phyloP scores from a whole-genome alignment of 1,140 invertebrate genomes.

The Ditylenchus dipsaci region DNA sequence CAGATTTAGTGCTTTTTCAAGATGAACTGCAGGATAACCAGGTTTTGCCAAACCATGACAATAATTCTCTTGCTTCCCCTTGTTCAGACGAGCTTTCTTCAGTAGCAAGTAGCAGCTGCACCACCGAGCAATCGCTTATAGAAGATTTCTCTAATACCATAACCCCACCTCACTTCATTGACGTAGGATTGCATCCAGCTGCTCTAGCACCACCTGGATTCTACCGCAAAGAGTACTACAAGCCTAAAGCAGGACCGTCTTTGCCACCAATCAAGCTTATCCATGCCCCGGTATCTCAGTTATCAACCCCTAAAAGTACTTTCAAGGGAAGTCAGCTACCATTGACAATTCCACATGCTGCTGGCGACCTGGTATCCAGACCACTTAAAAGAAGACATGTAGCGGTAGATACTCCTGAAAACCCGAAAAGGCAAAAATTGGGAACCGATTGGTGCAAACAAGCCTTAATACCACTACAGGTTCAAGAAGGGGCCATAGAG shows the following conservation, averaged over 20 bases:
- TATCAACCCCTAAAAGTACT: background rate
- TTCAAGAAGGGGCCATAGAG: background rate
- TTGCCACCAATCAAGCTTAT: background rate
- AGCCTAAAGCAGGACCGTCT: background rate
- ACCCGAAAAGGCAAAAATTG: background rate
- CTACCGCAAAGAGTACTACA: constrained; percentile 4
- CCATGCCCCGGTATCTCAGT: no score
- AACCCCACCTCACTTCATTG: background rate
- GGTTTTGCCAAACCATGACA: no score
- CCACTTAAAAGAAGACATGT: background rate
- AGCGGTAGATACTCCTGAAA: background rate
- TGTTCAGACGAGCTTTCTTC: no score
- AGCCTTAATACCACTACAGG: background rate
- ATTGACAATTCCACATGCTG: constrained; percentile 5
- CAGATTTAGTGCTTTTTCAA: no score
- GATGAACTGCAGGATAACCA: no score
- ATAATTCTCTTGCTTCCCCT: no score
- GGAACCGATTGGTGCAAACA: background rate
- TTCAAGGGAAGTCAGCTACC: background rate
- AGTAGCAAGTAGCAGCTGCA: no score
- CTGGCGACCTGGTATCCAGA: background rate
- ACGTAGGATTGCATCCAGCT: background rate
- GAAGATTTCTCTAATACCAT: no score
- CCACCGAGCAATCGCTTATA: no score
- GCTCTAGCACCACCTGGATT: background rate